A percentile compares a stretch with the other conserved stretches of the same genome.
These are phyloP conservation scores for Pionites leucogaster DNA, from an alignment of 2,113 vertebrate genomes.

Conservation along the genomic window DNA sequence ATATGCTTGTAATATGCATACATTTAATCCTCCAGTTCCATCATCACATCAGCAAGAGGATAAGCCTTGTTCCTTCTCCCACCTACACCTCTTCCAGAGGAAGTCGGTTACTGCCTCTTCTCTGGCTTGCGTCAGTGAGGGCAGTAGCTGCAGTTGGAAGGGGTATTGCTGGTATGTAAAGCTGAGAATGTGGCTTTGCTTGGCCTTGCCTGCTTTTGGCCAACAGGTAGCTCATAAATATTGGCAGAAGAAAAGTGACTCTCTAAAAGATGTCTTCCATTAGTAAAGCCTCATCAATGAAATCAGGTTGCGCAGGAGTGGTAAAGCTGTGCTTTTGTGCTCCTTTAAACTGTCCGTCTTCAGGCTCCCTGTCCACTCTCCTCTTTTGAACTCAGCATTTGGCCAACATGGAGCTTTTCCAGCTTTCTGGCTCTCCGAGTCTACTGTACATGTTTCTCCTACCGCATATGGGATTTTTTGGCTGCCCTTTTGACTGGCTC, in stretches of 20 bases:
- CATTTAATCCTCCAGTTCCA: neutral
- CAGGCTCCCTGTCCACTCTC: neutral
- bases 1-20: neutral
- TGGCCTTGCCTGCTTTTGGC: neutral
- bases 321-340: neutral
- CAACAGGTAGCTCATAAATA: neutral
- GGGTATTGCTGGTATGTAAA: neutral
- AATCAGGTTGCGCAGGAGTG: neutral
- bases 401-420: neutral
- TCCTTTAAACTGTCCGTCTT: neutral
- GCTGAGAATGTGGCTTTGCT: neutral
- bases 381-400: neutral
- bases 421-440: neutral
- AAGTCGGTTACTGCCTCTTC: rapidly evolving
- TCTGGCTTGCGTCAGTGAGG: neutral
- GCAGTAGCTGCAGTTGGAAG: neutral
- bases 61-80: neutral
- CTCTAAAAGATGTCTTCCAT: neutral
- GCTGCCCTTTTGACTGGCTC: neutral
- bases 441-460: neutral
- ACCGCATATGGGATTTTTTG: neutral
- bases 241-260: neutral
- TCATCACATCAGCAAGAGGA: rapidly evolving
- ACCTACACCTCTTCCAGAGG: neutral
- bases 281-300: neutral